Evolutionary conservation across 2,888 invertebrate species (phyloP).

Genomic region (Nephrotoma flavescens): DNA sequence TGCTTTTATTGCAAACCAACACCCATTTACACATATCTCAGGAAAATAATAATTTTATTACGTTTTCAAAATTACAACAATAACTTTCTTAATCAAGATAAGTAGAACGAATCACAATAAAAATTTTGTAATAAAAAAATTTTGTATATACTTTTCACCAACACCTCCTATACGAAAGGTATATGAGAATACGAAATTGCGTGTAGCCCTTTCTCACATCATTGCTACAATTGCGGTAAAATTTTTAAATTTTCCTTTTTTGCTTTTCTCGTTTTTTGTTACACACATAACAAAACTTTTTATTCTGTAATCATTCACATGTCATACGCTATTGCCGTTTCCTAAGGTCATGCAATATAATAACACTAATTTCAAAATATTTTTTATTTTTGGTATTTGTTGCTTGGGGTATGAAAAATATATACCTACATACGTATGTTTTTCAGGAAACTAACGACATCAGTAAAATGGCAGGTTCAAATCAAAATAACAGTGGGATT

Average conservation of each 20-base stretch:
- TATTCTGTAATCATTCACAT: background rate
- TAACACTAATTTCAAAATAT: background rate
- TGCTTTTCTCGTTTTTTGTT: background rate
- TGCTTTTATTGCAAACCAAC: background rate
- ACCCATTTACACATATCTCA: background rate
- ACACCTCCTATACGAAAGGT: background rate
- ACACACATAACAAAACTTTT: background rate
- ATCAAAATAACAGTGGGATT: background rate
- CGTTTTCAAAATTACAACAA: background rate
- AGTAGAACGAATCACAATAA: background rate
- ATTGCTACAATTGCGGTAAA: background rate
- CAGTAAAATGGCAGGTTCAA: background rate
- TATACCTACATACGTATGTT: background rate
- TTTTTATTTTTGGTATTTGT: background rate
- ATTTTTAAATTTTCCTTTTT: background rate
- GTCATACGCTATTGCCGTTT: background rate
- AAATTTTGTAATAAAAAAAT: background rate
- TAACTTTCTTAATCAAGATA: background rate
- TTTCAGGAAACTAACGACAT: background rate
- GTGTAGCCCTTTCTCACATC: background rate
- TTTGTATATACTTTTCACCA: background rate
- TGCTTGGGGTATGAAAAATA: background rate
- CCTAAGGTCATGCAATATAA: background rate
- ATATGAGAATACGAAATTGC: background rate
- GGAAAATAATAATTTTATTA: background rate